These are phyloP conservation scores for Crocuta crocuta DNA, from an alignment of 2,113 vertebrate species.

Conservation along the genomic window DNA sequence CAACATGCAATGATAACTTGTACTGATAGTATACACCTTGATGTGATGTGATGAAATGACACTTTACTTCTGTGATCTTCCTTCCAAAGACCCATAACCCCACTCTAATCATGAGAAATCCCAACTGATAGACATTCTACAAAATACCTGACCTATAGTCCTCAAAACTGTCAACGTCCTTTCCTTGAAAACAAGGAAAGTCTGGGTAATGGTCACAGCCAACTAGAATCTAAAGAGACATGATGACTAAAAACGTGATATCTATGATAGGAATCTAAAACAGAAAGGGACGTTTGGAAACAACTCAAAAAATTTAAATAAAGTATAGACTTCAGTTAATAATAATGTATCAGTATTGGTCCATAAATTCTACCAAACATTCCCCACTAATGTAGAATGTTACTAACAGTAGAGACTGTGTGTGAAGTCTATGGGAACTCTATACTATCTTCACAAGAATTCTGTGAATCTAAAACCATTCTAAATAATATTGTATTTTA, in stretches of 20 bases:
- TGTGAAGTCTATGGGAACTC: not conserved
- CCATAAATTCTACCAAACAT: not conserved
- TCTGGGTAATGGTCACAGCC: not conserved
- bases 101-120: not conserved
- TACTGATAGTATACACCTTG: not conserved
- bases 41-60: not conserved
- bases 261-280: not conserved
- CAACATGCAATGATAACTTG: not conserved
- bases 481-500: slow-evolving; percentile 12
- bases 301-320: not conserved
- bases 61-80: not conserved
- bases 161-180: not conserved
- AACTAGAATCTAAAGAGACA: not conserved
- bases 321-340: not conserved
- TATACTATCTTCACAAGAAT: not conserved
- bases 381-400: not conserved
- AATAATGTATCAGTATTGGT: not conserved
- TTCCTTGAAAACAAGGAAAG: not conserved
- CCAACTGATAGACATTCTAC: not conserved
- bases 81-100: not conserved
- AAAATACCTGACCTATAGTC: not conserved
- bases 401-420: not conserved
- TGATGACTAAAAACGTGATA: not conserved
- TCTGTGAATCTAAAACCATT: not conserved
- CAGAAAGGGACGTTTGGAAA: not conserved